Evolutionary conservation across 1,140 invertebrate species (phyloP).

Genomic region (Platyscapa corneri): DNA sequence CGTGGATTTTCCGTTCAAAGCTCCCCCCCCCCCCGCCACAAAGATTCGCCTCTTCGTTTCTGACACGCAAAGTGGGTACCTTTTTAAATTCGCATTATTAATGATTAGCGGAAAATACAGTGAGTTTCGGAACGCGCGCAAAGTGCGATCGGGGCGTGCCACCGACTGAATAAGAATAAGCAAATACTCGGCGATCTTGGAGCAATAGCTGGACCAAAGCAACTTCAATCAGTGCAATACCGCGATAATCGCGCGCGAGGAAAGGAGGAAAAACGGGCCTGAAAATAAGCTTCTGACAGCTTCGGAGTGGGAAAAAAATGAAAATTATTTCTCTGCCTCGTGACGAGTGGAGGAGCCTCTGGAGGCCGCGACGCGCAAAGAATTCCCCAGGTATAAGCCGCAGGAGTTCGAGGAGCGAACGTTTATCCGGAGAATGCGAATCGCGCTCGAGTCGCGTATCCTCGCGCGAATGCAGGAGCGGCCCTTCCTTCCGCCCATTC

Average conservation of each 20-base stretch:
- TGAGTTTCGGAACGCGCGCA: too few species aligned
- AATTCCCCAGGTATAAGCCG: background rate
- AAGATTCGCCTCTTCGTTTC: too few species aligned
- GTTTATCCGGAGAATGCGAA: conserved; percentile 48
- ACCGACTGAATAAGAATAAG: background rate
- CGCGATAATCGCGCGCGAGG: background rate
- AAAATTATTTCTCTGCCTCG: too few species aligned
- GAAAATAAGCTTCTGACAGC: background rate
- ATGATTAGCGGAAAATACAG: too few species aligned
- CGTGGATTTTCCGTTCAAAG: too few species aligned
- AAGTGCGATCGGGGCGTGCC: too few species aligned
- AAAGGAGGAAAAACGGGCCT: background rate
- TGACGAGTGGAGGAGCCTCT: too few species aligned
- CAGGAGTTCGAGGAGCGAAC: background rate
- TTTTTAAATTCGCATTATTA: too few species aligned
- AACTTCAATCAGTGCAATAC: background rate
- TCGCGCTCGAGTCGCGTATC: conserved; percentile 39
- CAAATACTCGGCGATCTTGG: background rate
- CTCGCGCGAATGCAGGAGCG: conserved; percentile 37
- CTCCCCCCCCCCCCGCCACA: too few species aligned
- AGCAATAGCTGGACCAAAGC: background rate
- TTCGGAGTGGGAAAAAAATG: too few species aligned
- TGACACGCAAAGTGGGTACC: too few species aligned
- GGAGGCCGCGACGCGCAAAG: background rate
- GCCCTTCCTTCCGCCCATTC: conserved; percentile 48